Conservation (phyloP, 2,113 vertebrate genomes). For the Hemichromis elongatus region DNA sequence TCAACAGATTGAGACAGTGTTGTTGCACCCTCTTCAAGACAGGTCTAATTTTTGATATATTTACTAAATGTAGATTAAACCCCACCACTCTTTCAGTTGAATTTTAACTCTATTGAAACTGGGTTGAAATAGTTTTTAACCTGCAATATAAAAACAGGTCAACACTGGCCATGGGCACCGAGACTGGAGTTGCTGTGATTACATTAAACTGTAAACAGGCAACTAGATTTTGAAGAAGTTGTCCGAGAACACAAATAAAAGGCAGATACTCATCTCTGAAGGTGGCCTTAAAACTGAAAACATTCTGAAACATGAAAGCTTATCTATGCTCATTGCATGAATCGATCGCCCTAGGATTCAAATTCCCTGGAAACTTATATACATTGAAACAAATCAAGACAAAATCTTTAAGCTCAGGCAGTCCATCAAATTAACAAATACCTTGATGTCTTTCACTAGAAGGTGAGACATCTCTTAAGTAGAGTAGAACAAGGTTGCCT, state of each 20-base stretch:
- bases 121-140: not conserved
- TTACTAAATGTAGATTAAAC: not conserved
- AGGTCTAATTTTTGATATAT: not conserved
- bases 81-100: not conserved
- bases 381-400: too few species aligned
- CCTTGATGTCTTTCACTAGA: too few species aligned
- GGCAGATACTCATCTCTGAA: not conserved
- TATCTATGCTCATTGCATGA: not conserved
- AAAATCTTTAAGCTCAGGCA: not conserved
- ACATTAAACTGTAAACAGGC: not conserved
- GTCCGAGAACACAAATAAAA: not conserved
- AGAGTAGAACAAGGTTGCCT: too few species aligned
- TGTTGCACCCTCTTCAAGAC: not conserved
- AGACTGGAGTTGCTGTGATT: not conserved
- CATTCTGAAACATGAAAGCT: not conserved
- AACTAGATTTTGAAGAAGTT: not conserved
- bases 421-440: not conserved
- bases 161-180: not conserved
- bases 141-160: not conserved
- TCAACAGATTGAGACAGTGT: not conserved
- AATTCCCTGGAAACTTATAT: not conserved
- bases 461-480: too few species aligned
- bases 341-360: accelerated
- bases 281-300: not conserved
- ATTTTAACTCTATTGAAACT: not conserved